Evolutionary conservation across 2,888 invertebrate genomes (phyloP).

Genomic region (Andrena fulva): DNA sequence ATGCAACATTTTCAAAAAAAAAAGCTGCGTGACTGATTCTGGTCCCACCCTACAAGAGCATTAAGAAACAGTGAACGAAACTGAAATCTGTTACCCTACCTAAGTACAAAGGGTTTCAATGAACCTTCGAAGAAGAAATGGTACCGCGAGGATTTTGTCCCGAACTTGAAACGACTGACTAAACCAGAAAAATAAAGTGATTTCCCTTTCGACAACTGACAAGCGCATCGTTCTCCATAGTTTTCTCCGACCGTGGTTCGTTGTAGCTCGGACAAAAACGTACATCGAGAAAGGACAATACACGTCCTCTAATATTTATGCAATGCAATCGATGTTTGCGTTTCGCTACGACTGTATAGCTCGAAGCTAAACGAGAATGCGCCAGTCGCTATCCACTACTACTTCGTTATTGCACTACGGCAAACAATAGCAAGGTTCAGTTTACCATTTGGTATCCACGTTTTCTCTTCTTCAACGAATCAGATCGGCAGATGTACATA

Average conservation of each 20-base stretch:
- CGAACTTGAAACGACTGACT: constrained; percentile 8
- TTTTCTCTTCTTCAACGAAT: constrained; percentile 18
- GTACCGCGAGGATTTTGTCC: not conserved
- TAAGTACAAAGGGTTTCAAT: not conserved
- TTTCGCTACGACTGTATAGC: constrained; percentile 73
- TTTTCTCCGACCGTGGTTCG: constrained; percentile 53
- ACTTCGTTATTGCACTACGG: constrained; percentile 39
- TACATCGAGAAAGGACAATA: constrained; percentile 30
- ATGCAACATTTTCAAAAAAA: no score
- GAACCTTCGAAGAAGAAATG: no score
- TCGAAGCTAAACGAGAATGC: constrained; percentile 74
- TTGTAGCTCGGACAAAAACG: constrained; percentile 46
- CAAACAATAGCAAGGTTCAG: constrained; percentile 41
- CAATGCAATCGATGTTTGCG: constrained; percentile 64
- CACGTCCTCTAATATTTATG: constrained; percentile 47
- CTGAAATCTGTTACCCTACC: not conserved
- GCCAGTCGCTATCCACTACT: constrained; percentile 53
- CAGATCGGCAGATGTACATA: constrained; percentile 44
- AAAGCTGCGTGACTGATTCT: no score
- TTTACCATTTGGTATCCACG: constrained; percentile 12
- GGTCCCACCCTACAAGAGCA: no score
- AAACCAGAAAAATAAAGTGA: not conserved
- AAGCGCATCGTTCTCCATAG: not conserved
- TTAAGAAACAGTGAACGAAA: no score
- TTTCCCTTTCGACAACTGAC: not conserved